Base-by-base conservation (phyloP, 2,797 vertebrate species). In the Columba guinea region DNA sequence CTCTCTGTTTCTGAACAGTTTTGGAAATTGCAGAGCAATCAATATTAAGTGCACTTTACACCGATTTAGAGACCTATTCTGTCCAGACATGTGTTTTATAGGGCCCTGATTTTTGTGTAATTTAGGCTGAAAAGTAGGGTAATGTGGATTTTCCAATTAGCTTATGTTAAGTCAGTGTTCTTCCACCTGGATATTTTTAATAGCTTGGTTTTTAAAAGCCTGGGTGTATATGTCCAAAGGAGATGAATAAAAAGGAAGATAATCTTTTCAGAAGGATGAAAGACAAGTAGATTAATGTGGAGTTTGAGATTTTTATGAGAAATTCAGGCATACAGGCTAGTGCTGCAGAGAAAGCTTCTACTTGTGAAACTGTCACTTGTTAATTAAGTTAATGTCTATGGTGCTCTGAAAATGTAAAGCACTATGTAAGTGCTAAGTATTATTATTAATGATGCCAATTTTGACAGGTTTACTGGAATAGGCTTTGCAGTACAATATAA, bases 31-130 rank as follows among this genome's bases (percentile, higher is more conserved):
- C 77, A 76, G 84, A 94, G 92, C 92, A 97, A 97, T 98, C 96
- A 95, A 98, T 97, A 97, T 97, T 95, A 98, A 98, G 85, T 94
- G 96, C 78, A 91, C 86, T 97, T 98, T 97, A 94, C 75, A 90
- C 90, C 94, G 94, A 96, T 97, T 96, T 97, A 92, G 92, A 96
- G 94, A 95, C 93, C 37, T 95, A 81, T 95, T 97, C 94, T 96
- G 77, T 89, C 49, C 90, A 97, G 94, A 93, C n/a, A 53, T 46
- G 71, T 87, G 76, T 77, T 87, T 87, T 90, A 89, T 16, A 51
- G 69, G 82, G 93, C 93, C 96, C 80, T 96, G 78, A 93, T 79
- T 96, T 97, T 88, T 94, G 60, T 88, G 81, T 95, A 95, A 96
- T 94, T 97, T 97, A 97, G 84, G 87, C 91, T 95, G 95, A 96